These are phyloP conservation scores for Apotomis capreana DNA, from an alignment of 2,888 invertebrate genomes.

Conservation along the genomic window DNA sequence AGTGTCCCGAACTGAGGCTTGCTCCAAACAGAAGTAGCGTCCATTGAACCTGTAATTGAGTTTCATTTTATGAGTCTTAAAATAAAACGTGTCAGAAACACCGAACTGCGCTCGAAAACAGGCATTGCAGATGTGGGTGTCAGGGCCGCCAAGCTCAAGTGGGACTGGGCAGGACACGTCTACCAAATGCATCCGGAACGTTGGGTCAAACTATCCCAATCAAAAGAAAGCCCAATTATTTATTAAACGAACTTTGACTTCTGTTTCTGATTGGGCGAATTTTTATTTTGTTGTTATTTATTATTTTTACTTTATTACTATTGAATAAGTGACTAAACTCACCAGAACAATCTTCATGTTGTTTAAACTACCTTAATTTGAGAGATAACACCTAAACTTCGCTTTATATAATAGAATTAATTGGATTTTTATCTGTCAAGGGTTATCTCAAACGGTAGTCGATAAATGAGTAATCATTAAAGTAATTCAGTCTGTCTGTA, in stretches of 20 bases:
- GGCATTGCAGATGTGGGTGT: too few relatives aligned
- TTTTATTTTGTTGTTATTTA: not conserved
- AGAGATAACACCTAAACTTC: conserved; percentile 15
- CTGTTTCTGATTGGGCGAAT: too few relatives aligned
- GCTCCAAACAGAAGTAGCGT: conserved; percentile 9
- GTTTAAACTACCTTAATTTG: conserved; percentile 1
- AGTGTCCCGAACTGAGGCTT: conserved; percentile 26
- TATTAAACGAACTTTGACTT: too few relatives aligned
- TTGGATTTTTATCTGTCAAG: conserved; percentile 33
- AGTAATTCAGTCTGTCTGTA: conserved; percentile 14
- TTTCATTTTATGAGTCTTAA: not conserved
- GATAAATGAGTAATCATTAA: conserved; percentile 10
- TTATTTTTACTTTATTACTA: not conserved
- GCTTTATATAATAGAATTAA: conserved; percentile 32
- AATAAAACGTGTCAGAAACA: too few relatives aligned
- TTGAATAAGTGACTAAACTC: conserved; percentile 8
- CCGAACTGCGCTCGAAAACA: too few relatives aligned
- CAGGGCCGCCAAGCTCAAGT: too few relatives aligned
- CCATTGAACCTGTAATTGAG: conserved; percentile 17
- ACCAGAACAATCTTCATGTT: conserved; percentile 32
- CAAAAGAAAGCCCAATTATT: too few relatives aligned
- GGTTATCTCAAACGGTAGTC: conserved; percentile 13
- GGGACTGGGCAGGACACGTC: too few relatives aligned
- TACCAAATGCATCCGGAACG: too few relatives aligned
- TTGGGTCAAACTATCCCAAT: too few relatives aligned